These are phyloP conservation scores for Drosophila lini DNA, from an alignment of 1,140 invertebrate species.

Conservation along the genomic window DNA sequence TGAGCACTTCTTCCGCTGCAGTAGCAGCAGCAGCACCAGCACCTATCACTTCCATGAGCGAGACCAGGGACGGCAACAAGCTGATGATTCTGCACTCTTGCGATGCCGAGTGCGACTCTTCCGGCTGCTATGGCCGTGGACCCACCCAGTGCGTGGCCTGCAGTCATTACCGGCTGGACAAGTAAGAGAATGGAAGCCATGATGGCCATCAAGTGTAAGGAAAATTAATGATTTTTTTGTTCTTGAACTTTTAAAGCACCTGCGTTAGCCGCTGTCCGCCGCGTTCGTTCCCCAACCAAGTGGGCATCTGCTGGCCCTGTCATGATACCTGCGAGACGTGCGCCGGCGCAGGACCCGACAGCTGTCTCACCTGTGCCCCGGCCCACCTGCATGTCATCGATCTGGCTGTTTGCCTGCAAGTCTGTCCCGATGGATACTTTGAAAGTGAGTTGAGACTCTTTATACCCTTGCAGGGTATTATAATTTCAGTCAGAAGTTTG, in stretches of 20 bases:
- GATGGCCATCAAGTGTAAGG: accelerated
- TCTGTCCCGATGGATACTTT: constrained; percentile 94
- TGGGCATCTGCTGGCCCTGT: constrained; percentile 91
- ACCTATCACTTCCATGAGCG: constrained; percentile 66
- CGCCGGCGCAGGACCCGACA: constrained; percentile 92
- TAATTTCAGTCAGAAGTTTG: no score
- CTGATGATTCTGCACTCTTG: constrained; percentile 90
- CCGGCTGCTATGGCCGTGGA: constrained; percentile 92
- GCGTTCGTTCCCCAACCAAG: constrained; percentile 91
- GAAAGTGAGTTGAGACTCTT: constrained; percentile 87
- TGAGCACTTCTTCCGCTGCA: constrained; percentile 53
- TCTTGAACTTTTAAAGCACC: constrained; percentile 85
- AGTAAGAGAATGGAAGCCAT: constrained; percentile 85
- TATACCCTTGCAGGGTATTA: no score
- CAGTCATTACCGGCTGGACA: constrained; percentile 91
- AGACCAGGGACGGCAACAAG: constrained; percentile 86
- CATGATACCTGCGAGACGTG: constrained; percentile 94
- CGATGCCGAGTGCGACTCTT: constrained; percentile 92
- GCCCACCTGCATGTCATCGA: constrained; percentile 91
- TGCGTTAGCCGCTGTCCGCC: constrained; percentile 92
- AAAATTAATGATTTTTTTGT: neutral
- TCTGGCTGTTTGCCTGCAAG: constrained; percentile 91
- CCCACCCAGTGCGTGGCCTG: constrained; percentile 92
- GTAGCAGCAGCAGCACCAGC: neutral
- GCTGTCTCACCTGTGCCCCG: constrained; percentile 92